Conservation (phyloP, 2,888 invertebrate species). For the Diloba caeruleocephala region DNA sequence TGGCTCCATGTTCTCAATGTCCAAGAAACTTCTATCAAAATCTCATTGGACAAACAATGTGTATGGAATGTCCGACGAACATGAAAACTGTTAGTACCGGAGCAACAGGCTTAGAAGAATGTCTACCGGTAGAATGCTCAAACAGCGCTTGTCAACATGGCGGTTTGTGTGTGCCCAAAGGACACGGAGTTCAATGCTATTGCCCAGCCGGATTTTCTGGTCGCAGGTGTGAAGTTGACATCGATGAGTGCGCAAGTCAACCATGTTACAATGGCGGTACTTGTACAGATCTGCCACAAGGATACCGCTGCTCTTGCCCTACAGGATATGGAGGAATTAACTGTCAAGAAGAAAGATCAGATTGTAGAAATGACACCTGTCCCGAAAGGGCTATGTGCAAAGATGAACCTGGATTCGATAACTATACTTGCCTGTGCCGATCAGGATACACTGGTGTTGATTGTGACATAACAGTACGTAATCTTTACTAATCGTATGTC, state of each 20-base stretch:
- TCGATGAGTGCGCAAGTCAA: conserved; percentile 97
- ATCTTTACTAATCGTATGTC: background rate
- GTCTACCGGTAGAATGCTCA: conserved; percentile 95
- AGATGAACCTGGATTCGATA: conserved; percentile 96
- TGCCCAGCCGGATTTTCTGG: conserved; percentile 98
- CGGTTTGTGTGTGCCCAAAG: conserved; percentile 96
- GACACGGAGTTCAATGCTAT: conserved; percentile 96
- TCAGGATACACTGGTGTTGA: conserved; percentile 98
- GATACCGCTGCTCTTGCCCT: conserved; percentile 96
- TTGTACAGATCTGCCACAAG: conserved; percentile 97
- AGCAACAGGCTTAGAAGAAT: conserved; percentile 95
- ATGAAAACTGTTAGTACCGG: conserved; percentile 95
- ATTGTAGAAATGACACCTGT: conserved; percentile 96
- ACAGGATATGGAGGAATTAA: conserved; percentile 97
- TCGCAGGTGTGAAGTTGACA: conserved; percentile 97
- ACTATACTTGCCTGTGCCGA: conserved; percentile 97
- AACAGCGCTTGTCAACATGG: conserved; percentile 97
- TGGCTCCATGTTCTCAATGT: conserved; percentile 97
- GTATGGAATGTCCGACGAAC: conserved; percentile 96
- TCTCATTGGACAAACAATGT: conserved; percentile 94
- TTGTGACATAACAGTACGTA: conserved; percentile 95
- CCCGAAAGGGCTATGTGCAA: conserved; percentile 99
- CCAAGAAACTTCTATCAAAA: conserved; percentile 98
- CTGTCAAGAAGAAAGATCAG: conserved; percentile 97
- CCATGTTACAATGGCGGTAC: conserved; percentile 98